Percentiles rank a stretch among this genome's conserved stretches.
Conservation (phyloP, 2,113 vertebrate species). For the Acanthisitta chloris region DNA sequence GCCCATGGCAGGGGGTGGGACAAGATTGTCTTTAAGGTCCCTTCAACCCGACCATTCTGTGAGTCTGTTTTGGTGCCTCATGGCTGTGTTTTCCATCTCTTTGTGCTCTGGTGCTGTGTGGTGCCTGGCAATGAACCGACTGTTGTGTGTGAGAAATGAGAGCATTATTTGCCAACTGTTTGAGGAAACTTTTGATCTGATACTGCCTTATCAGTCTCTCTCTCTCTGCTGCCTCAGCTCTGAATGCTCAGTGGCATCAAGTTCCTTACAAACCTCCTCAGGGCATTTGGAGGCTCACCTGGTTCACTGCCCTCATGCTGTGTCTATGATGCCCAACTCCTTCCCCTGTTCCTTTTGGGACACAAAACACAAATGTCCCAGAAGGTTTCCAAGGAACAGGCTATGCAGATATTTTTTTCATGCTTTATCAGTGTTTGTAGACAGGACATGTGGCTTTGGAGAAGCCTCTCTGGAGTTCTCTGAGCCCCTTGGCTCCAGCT, state of each 20-base stretch:
- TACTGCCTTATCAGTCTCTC: not conserved
- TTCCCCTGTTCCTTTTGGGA: not conserved
- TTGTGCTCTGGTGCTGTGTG: accelerated
- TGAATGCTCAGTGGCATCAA: not conserved
- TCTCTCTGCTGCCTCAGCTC: not conserved
- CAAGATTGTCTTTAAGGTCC: not conserved
- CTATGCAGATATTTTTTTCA: not conserved
- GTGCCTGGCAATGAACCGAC: not conserved
- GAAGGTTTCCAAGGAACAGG: not conserved
- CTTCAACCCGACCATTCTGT: not conserved
- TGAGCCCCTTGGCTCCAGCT: not conserved
- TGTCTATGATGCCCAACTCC: not conserved
- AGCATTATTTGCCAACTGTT: not conserved
- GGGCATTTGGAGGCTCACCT: not conserved
- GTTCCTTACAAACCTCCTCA: not conserved
- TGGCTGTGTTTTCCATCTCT: not conserved
- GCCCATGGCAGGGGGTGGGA: not conserved
- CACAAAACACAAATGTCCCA: not conserved
- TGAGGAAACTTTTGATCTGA: not conserved
- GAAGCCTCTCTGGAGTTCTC: not conserved
- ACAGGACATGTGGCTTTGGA: not conserved
- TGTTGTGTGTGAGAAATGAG: not conserved
- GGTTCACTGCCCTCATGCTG: accelerated
- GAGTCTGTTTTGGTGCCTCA: not conserved
- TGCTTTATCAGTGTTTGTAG: not conserved